Base-by-base conservation (phyloP, 2,888 invertebrate species). In the Helleia helle region DNA sequence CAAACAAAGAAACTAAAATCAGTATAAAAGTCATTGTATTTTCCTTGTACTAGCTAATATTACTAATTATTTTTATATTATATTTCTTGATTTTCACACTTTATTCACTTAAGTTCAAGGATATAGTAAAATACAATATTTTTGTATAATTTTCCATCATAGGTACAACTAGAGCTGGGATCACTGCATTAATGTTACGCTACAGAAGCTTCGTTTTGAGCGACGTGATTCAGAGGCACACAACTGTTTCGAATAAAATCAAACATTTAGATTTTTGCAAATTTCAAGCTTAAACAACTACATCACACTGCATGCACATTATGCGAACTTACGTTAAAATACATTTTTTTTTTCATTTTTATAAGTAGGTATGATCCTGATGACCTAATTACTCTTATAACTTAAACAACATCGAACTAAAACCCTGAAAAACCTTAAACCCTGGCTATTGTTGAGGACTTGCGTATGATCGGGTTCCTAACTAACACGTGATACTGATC, bases 181-280 rank as follows among this genome's bases (percentile, higher is more conserved):
- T 52, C 60, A 67, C 68, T 61, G 67, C 68, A 64, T 68, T 67
- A 79, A 71, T 81, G 80, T 74, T 62, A 71, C 67, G 68, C 60
- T 71, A 75, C 65, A 70, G 51, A 74, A 75, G 60, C 59, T 69
- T 49, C 62, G 60, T 56, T 70, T 65, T 63, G 62, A 64, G 54
- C 57, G 63, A 52, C 61, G 53, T 51, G 55, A 44, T 41, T 17
- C 72, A 77, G 83, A 47, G 54, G 54, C 60, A 12, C 17, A 8
- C 49, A 79, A 80, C 65, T 53, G 53, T 50, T 53, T 41, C 26
- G 12, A n/a, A 11, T 8, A 29, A 38, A 6, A 8, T 2, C 3
- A 26, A 26, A 8, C n/a, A n/a, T 3, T 9, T 26, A 22, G 2
- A 2, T 22, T 3, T 22, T 5, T 22, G 5, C 5, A 22, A 8